phyloP scores from a whole-genome alignment of 2,797 vertebrate genomes.

The Anisognathus igniventris region DNA sequence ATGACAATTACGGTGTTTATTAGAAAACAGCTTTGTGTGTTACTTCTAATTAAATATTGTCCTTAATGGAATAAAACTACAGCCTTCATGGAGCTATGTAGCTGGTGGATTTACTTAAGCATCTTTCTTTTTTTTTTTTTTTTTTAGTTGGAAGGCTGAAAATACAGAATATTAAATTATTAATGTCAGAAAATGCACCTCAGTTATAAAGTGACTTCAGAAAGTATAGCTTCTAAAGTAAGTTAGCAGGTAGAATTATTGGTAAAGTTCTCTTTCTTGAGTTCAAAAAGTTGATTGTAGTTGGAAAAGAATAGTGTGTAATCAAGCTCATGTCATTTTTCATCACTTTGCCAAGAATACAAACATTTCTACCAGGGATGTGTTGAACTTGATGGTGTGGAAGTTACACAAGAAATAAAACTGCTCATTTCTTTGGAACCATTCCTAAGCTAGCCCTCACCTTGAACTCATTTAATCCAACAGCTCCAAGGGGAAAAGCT shows the following conservation, averaged over 20 bases:
- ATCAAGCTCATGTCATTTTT: background rate
- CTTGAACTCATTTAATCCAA: conserved; percentile 17
- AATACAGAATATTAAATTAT: background rate
- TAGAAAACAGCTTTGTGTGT: background rate
- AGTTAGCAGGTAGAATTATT: background rate
- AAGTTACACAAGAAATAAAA: background rate
- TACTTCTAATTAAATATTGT: background rate
- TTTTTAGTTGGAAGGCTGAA: background rate
- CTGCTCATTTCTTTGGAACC: background rate
- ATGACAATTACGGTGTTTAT: background rate
- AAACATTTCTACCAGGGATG: background rate
- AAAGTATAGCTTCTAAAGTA: background rate
- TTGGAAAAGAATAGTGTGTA: background rate
- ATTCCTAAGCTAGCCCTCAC: background rate
- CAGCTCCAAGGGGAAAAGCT: conserved; percentile 5
- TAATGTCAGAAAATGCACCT: background rate
- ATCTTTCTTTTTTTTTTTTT: background rate
- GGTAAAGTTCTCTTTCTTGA: background rate
- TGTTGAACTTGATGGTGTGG: background rate
- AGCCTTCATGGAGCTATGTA: background rate
- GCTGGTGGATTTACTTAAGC: background rate
- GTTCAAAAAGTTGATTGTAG: background rate
- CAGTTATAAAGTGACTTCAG: background rate
- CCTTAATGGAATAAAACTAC: background rate
- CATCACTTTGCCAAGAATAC: background rate